These are phyloP conservation scores for Lepus americanus DNA, from an alignment of 2,113 vertebrate genomes.

Conservation along the genomic window DNA sequence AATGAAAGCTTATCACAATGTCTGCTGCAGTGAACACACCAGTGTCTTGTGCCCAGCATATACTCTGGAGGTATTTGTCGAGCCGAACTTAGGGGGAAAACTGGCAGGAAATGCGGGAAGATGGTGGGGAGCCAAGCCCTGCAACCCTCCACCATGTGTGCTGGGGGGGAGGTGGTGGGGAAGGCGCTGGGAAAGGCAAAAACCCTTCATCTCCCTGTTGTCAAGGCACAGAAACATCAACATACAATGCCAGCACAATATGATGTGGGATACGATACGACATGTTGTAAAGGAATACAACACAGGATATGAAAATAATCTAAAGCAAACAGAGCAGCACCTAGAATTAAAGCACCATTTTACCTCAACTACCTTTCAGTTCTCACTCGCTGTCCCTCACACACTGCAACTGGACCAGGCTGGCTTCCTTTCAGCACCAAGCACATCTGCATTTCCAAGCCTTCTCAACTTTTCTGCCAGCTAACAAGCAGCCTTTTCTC, in stretches of 20 bases:
- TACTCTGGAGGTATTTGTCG: not conserved
- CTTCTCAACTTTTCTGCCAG: not conserved
- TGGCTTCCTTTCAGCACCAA: not conserved
- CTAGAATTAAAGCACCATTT: not conserved
- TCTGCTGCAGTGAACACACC: not conserved
- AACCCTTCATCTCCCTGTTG: not conserved
- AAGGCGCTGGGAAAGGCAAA: too few species aligned
- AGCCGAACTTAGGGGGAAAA: not conserved
- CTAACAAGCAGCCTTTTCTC: not conserved
- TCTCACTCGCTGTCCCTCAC: not conserved
- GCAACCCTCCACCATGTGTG: not conserved
- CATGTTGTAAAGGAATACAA: not conserved
- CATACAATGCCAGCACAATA: not conserved
- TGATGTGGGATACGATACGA: too few species aligned
- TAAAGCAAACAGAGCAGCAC: too few species aligned
- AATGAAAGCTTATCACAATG: not conserved
- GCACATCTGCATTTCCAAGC: too few species aligned
- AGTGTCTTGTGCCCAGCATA: not conserved
- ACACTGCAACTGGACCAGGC: not conserved
- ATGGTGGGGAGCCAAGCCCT: rapidly evolving
- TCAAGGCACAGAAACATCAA: not conserved
- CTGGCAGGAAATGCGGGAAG: not conserved
- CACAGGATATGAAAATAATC: too few species aligned
- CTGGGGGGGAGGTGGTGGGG: not conserved
- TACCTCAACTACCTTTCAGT: not conserved